A percentile compares a stretch with the other conserved stretches of the same genome.
These are phyloP conservation scores for Todus mexicanus DNA, from an alignment of 2,797 vertebrate genomes.

Conservation along the genomic window DNA sequence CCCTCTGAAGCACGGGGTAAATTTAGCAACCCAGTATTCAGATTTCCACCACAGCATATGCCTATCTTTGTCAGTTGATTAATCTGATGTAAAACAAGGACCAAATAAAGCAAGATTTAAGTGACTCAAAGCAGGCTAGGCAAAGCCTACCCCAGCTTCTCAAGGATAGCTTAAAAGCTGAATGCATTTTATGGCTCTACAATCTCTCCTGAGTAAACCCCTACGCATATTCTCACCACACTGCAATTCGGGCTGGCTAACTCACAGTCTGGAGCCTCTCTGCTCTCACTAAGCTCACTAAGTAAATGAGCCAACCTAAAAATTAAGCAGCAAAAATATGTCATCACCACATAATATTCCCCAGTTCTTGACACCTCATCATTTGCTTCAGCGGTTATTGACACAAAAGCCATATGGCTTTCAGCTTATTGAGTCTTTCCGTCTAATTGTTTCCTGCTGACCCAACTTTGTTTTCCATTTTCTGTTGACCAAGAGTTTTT, in stretches of 20 bases:
- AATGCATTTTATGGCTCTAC: not conserved
- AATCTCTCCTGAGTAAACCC: not conserved
- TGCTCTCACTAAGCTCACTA: not conserved
- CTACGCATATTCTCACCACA: not conserved
- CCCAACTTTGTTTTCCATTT: not conserved
- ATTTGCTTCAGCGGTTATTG: not conserved
- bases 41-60: not conserved
- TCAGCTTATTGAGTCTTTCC: not conserved
- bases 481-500: not conserved
- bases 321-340: constrained; percentile 12
- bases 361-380: constrained; percentile 16
- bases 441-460: constrained; percentile 7
- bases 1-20: not conserved
- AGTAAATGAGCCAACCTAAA: not conserved
- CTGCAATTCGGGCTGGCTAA: not conserved
- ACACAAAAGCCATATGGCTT: not conserved
- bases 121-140: not conserved
- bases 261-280: not conserved
- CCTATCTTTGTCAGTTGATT: not conserved
- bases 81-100: not conserved
- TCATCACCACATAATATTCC: constrained; percentile 7
- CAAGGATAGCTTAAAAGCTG: not conserved
- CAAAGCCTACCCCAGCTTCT: not conserved
- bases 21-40: not conserved
- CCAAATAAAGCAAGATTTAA: not conserved